phyloP scores from a whole-genome alignment of 2,797 vertebrate genomes.

The Amphiprion clarkii region DNA sequence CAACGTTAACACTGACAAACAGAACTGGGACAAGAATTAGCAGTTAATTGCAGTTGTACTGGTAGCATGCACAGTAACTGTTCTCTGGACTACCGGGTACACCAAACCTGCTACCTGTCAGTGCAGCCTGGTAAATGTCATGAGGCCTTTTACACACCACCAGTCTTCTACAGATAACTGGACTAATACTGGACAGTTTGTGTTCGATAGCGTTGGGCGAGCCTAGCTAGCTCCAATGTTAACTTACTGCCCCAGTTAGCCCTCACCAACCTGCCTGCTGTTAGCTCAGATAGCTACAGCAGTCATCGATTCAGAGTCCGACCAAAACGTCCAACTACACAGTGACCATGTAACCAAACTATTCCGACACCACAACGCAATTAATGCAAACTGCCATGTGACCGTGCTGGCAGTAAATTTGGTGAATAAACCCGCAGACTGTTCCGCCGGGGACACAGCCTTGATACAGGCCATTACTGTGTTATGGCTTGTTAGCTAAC shows the following conservation, averaged over 20 bases:
- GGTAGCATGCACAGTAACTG: conserved; percentile 21
- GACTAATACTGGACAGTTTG: neutral
- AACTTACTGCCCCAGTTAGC: conserved; percentile 54
- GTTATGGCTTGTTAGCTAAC: conserved; percentile 61
- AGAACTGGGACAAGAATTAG: neutral
- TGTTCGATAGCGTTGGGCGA: conserved; percentile 2
- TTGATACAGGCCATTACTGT: conserved; percentile 70
- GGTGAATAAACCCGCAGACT: conserved; percentile 21
- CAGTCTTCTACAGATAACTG: neutral
- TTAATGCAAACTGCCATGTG: neutral
- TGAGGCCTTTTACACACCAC: neutral
- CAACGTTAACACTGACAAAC: neutral
- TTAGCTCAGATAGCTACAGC: conserved; percentile 59
- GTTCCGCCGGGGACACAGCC: conserved; percentile 43
- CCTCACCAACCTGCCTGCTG: conserved; percentile 42
- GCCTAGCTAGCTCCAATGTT: conserved; percentile 15
- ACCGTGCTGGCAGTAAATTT: neutral
- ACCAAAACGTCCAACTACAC: conserved; percentile 8
- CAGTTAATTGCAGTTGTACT: neutral
- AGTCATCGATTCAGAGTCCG: conserved; percentile 36
- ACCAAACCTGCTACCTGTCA: conserved; percentile 29
- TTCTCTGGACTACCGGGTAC: conserved; percentile 25
- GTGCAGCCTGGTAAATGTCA: neutral
- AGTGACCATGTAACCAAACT: neutral
- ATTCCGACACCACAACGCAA: too few species aligned